A percentile compares a stretch with the other conserved stretches of the same genome.
These are phyloP conservation scores for Uromys caudimaculatus DNA, from an alignment of 2,797 vertebrate species.

Conservation along the genomic window DNA sequence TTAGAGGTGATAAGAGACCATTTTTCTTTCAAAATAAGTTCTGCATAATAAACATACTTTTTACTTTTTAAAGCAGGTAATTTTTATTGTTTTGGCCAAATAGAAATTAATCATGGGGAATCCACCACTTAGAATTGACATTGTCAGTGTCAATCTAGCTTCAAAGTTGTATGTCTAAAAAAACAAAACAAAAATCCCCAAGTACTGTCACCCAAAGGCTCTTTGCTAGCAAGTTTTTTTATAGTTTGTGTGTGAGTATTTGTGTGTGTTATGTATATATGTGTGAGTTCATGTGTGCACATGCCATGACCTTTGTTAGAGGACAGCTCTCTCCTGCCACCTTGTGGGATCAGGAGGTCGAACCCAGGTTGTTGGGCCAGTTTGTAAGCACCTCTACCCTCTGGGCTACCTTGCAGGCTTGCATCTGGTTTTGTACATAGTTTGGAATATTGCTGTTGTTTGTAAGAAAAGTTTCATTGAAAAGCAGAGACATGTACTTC, in stretches of 20 bases:
- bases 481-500: background rate
- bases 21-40: slow-evolving; percentile 47
- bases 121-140: background rate
- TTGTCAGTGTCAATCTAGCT: slow-evolving; percentile 24
- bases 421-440: background rate
- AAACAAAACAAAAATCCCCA: background rate
- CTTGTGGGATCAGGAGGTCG: background rate
- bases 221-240: background rate
- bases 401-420: background rate
- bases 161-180: background rate
- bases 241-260: background rate
- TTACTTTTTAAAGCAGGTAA: background rate
- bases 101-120: slow-evolving; percentile 35
- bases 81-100: slow-evolving; percentile 35
- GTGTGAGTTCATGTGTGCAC: background rate
- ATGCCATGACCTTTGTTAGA: background rate
- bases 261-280: background rate
- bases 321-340: background rate
- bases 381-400: background rate
- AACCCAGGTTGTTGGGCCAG: background rate
- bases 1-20: slow-evolving; percentile 5
- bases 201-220: background rate
- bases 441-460: background rate
- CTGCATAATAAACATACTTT: background rate
- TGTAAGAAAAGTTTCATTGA: background rate